A percentile compares a stretch with the other conserved stretches of the same genome.
phyloP scores from a whole-genome alignment of 2,888 invertebrate genomes.

The Cerceris ruficornis region DNA sequence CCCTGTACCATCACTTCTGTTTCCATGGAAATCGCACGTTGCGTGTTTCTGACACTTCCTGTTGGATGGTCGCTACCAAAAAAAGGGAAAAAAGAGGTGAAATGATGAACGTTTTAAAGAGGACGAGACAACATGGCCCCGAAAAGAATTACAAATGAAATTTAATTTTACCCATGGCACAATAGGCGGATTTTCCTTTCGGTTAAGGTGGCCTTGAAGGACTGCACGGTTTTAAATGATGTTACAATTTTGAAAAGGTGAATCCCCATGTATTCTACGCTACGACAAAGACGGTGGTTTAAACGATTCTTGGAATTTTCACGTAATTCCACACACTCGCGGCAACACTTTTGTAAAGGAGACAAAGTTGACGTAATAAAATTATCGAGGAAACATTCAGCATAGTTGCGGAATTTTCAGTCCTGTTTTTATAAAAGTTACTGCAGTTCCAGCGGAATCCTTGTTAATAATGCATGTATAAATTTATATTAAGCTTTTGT shows the following conservation, averaged over 20 bases:
- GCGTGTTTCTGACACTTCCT: constrained; percentile 54
- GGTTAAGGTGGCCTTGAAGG: too few species aligned
- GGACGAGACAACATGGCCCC: background rate
- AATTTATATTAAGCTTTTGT: constrained; percentile 56
- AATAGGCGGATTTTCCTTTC: too few species aligned
- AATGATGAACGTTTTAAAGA: background rate
- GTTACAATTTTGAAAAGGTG: too few species aligned
- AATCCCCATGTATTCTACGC: background rate
- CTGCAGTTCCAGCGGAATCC: constrained; percentile 23
- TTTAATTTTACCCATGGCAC: background rate
- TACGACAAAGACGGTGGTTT: background rate
- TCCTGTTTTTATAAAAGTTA: constrained; percentile 25
- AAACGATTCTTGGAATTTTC: too few species aligned
- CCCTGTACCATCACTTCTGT: constrained; percentile 56
- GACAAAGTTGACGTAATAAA: background rate
- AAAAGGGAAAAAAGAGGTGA: constrained; percentile 1
- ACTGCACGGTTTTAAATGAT: too few species aligned
- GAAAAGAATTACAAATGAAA: background rate
- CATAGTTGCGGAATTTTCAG: constrained; percentile 21
- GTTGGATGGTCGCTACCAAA: constrained; percentile 27
- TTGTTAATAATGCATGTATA: constrained; percentile 50
- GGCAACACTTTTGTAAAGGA: background rate
- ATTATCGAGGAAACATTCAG: constrained; percentile 20
- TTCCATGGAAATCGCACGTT: constrained; percentile 68
- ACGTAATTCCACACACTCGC: background rate